Evolutionary conservation across 2,797 vertebrate genomes (phyloP).

Genomic region (Pangasius macronema): DNA sequence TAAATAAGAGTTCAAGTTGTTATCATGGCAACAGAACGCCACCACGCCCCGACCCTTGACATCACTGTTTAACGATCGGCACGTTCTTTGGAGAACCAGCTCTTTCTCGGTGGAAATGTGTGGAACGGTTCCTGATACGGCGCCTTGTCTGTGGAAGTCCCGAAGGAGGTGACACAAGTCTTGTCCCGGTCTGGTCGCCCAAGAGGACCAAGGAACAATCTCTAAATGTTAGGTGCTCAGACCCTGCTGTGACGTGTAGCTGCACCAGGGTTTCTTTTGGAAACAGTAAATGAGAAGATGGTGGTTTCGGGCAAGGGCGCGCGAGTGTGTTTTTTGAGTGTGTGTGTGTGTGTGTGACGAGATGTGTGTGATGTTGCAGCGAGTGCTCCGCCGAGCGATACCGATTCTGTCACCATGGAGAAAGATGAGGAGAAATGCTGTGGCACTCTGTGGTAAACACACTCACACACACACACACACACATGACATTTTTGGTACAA

Average conservation of each 20-base stretch:
- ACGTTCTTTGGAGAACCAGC: too few species aligned
- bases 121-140: background rate
- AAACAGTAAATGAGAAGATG: background rate
- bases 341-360: conserved; percentile 42
- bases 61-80: background rate
- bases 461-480: conserved; percentile 10
- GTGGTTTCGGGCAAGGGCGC: background rate
- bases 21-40: background rate
- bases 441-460: conserved; percentile 87
- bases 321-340: background rate
- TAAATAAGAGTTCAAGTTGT: background rate
- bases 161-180: too few species aligned
- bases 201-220: too few species aligned
- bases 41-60: background rate
- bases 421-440: conserved; percentile 93
- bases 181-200: too few species aligned
- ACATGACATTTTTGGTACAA: background rate
- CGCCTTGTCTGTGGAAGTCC: background rate
- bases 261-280: background rate
- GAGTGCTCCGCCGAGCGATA: conserved; percentile 93
- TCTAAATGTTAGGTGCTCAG: too few species aligned
- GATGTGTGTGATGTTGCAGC: conserved; percentile 74
- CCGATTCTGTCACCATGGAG: conserved; percentile 94
- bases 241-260: background rate
- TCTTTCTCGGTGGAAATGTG: background rate